A percentile compares a stretch with the other conserved stretches of the same genome.
Evolutionary conservation across 2,888 invertebrate species (phyloP).

Genomic region (Pantelozetes paolii): DNA sequence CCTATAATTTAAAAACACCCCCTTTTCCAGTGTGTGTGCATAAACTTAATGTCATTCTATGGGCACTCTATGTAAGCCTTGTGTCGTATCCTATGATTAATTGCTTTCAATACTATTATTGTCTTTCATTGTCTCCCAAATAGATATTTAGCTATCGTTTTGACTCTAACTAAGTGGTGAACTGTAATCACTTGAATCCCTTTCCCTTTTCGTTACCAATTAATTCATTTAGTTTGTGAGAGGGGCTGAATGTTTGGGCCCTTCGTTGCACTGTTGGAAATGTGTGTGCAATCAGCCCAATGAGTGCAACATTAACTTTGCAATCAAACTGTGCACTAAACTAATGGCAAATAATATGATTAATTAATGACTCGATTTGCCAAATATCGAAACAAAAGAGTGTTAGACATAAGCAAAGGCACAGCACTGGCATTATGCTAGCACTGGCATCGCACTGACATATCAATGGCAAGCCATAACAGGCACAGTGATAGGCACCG

Average conservation of each 20-base stretch:
- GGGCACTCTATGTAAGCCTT: neutral
- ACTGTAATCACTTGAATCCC: conserved; percentile 14
- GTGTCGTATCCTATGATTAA: conserved; percentile 31
- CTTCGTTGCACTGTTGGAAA: neutral
- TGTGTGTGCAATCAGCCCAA: neutral
- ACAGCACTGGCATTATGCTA: no score
- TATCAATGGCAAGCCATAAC: no score
- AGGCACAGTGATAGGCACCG: neutral
- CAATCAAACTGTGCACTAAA: conserved; percentile 21
- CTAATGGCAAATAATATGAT: conserved; percentile 35
- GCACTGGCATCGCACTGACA: no score
- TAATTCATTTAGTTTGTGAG: conserved; percentile 27
- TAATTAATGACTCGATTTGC: conserved; percentile 13
- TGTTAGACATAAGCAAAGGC: neutral
- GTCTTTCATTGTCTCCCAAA: conserved; percentile 4
- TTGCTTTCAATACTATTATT: conserved; percentile 13
- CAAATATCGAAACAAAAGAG: conserved; percentile 29
- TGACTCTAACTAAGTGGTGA: conserved; percentile 12
- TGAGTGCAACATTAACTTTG: neutral
- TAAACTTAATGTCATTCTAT: neutral
- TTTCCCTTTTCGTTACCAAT: conserved; percentile 25
- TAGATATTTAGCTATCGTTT: neutral
- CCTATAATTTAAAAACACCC: no score
- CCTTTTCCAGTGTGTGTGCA: no score
- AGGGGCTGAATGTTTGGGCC: conserved; percentile 18